Evolutionary conservation across 2,888 invertebrate genomes (phyloP), one percentile per base, ranked within the genome.

Genomic region (Caradrina kadenii): DNA sequence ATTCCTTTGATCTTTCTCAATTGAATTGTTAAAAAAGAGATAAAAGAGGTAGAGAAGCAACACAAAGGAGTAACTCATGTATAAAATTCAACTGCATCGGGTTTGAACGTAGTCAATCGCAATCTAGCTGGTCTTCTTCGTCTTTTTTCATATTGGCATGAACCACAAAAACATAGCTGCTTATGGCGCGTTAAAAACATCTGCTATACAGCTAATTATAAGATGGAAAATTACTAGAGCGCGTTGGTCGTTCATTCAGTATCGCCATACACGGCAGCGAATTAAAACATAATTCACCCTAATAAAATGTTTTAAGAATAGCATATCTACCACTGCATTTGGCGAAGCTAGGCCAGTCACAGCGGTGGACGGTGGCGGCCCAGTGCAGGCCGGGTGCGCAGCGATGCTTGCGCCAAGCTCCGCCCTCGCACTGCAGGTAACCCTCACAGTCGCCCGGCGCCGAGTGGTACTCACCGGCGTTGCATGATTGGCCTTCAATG

Each of bases 301-400:
- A 26, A 26, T 4, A 26, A 26, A 3, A 26, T 26, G 4, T 26
- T 26, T 26, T 26, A 26, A 26, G 5, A 42, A 13, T 31, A 22
- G 15, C 2, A n/a, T 31, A 31, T 11, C 63, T 84, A 94, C 95
- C 89, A 42, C 88, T 93, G 87, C 98, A 98, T 82, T 97, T 97
- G 0, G 98, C 98, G 48, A 96, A 96, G 55, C 94, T 95, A 0
- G 98, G 98, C 98, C 98, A 98, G 89, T 98, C 98, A 86, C 98
- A 98, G 53, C 97, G 96, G 52, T 96, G 96, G 60, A 96, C 95
- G 0, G 94, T 87, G 26, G 95, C 92, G 81, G 98, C 98, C 98
- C 98, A 98, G 89, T 98, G 98, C 55, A 98, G 91, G 5, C 98
- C 98, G 0, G 97, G 97, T 0, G 98, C 97, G 87, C 98, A 98